Evolutionary conservation across 2,888 invertebrate species (phyloP), one percentile per base, ranked within the genome.

Genomic region (Hoplodrina ambigua): DNA sequence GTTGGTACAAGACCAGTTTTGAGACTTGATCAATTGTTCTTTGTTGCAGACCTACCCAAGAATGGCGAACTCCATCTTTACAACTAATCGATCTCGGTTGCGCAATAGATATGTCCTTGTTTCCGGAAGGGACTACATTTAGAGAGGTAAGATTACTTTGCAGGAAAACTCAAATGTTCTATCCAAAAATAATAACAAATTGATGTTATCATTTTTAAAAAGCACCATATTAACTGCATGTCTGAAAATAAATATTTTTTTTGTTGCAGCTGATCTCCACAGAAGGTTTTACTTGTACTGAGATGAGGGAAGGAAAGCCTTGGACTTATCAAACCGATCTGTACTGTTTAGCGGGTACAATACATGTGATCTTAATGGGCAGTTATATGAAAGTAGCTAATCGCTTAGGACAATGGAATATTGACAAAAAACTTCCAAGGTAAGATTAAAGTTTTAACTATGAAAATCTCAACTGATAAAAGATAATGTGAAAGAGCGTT

Each of bases 311-410:
- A 86, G 97, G 97, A 55, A 97, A 97, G 85, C 98, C 98, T 0
- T 99, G 99, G 99, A 99, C 98, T 50, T 99, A 98, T 92, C 99
- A 99, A 95, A 98, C 98, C 46, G 99, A 99, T 95, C 95, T 98
- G 86, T 99, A 97, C 93, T 99, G 99, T 81, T 94, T 99, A 75
- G 98, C 98, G 60, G 98, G 98, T 17, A 98, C 98, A 13, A 97
- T 98, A 80, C 98, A 99, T 91, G 98, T 98, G 60, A 95, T 99
- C 82, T 94, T 99, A 19, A 98, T 98, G 95, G 98, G 98, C 55
- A 97, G 97, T 88, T 99, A 99, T 91, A 99, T 99, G 97, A 97
- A 98, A 86, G 97, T 98, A 20, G 96, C 96, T 37, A 97, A 97
- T 87, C 96, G 96, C 59, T 94, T 96, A 83, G 96, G 96, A 50